Conservation (phyloP, 2,113 vertebrate species). For the Ictalurus furcatus region DNA sequence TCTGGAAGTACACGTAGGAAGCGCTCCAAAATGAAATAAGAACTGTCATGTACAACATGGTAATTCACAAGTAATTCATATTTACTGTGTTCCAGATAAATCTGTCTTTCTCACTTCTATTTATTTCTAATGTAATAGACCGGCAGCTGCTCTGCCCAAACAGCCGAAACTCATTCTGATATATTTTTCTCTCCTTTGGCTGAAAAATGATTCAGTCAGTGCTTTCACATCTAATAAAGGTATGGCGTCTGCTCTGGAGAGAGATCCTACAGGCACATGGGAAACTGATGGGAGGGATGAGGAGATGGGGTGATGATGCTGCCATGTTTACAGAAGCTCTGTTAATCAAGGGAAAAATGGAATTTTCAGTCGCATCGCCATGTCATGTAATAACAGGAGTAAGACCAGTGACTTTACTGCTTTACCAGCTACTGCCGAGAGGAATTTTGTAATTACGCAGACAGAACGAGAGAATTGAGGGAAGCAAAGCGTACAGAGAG, state of each 20-base stretch:
- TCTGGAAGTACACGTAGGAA: not conserved
- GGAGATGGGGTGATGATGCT: not conserved
- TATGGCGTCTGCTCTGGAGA: not conserved
- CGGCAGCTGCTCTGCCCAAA: not conserved
- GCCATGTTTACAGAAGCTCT: slow-evolving; percentile 24
- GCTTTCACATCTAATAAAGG: slow-evolving; percentile 5
- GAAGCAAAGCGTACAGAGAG: not conserved
- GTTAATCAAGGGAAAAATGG: slow-evolving; percentile 31
- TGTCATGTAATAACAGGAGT: not conserved
- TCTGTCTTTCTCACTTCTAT: not conserved
- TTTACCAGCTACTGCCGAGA: slow-evolving; percentile 14
- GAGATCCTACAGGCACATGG: not conserved
- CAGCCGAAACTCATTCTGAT: not conserved
- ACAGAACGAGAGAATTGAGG: not conserved
- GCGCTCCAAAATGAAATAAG: not conserved
- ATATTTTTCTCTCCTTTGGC: not conserved
- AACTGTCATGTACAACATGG: not conserved
- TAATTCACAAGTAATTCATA: not conserved
- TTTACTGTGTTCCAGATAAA: not conserved
- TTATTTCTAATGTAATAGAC: not conserved
- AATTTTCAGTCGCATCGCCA: not conserved
- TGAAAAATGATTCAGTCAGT: slow-evolving; percentile 2
- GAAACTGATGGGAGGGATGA: slow-evolving; percentile 9
- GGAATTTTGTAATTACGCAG: not conserved
- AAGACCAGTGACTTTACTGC: slow-evolving; percentile 16